Evolutionary conservation across 2,888 invertebrate species (phyloP).

Genomic region (Drosophila multiciliata): DNA sequence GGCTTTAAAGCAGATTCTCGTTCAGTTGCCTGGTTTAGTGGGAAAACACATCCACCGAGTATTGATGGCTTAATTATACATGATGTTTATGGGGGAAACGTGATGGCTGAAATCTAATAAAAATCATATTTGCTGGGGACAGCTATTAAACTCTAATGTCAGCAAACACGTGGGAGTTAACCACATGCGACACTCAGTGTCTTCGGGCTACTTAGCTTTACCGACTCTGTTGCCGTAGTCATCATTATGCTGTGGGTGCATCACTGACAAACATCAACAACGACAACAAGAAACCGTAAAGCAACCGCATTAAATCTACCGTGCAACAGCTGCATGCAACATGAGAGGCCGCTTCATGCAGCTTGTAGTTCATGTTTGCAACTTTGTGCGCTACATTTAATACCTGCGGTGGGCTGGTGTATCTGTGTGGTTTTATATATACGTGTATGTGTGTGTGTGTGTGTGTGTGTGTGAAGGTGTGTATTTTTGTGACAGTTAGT

Average conservation of each 20-base stretch:
- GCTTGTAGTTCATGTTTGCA: slow-evolving; percentile 10
- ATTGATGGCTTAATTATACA: slow-evolving; percentile 16
- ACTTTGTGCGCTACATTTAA: slow-evolving; percentile 22
- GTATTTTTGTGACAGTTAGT: slow-evolving; percentile 10
- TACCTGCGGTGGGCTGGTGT: slow-evolving; percentile 10
- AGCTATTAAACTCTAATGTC: background rate
- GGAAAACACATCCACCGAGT: background rate
- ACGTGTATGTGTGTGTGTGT: background rate
- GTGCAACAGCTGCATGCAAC: slow-evolving; percentile 61
- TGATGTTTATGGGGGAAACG: slow-evolving; percentile 5
- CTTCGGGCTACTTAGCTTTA: slow-evolving; percentile 11
- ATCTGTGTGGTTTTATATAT: background rate
- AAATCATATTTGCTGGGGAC: slow-evolving; percentile 8
- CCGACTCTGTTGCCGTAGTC: slow-evolving; percentile 29
- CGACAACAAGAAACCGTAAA: slow-evolving; percentile 14
- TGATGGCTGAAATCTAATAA: slow-evolving; percentile 6
- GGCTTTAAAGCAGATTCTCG: background rate
- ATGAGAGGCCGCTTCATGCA: background rate
- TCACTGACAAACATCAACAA: slow-evolving; percentile 17
- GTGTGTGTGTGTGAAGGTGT: slow-evolving; percentile 1
- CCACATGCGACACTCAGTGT: background rate
- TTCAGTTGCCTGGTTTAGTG: background rate
- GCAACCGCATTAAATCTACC: slow-evolving; percentile 59
- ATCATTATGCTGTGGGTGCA: slow-evolving; percentile 28
- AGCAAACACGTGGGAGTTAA: slow-evolving; percentile 1